Evolutionary conservation across 2,888 invertebrate species (phyloP).

Genomic region (Agrilus biguttatus): DNA sequence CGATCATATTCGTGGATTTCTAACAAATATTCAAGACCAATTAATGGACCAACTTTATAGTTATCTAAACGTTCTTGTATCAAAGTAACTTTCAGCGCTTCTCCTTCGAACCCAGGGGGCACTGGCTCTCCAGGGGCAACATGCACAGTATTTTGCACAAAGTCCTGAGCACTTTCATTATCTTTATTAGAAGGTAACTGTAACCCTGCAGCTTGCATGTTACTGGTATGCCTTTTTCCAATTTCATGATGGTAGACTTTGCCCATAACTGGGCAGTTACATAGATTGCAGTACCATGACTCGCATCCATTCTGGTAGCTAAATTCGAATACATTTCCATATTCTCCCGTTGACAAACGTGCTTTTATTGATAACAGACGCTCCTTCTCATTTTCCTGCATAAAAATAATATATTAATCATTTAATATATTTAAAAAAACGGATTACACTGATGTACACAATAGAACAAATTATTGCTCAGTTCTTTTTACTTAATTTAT

Average conservation of each 20-base stretch:
- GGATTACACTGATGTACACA: no score
- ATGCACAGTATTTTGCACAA: constrained; percentile 11
- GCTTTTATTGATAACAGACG: constrained; percentile 23
- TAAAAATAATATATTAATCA: constrained; percentile 5
- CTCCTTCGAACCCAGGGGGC: constrained; percentile 57
- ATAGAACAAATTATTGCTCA: no score
- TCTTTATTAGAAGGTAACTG: background rate
- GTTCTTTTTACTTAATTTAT: no score
- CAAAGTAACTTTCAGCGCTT: constrained; percentile 29
- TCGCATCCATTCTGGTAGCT: constrained; percentile 22
- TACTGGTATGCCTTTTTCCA: constrained; percentile 24
- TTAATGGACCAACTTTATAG: constrained; percentile 35
- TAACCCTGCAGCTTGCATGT: constrained; percentile 12
- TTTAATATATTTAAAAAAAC: no score
- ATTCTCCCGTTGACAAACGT: constrained; percentile 22
- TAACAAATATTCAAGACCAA: constrained; percentile 69
- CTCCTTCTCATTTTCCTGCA: constrained; percentile 25
- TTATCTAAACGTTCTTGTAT: constrained; percentile 36
- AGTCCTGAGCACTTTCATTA: constrained; percentile 1
- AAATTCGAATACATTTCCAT: constrained; percentile 26
- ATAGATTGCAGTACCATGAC: constrained; percentile 28
- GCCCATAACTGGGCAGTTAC: constrained; percentile 29
- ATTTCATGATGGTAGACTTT: constrained; percentile 28
- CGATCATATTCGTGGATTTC: constrained; percentile 52
- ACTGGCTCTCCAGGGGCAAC: constrained; percentile 51